Conservation (phyloP, 2,888 invertebrate genomes). For the Nomada ruficornis region DNA sequence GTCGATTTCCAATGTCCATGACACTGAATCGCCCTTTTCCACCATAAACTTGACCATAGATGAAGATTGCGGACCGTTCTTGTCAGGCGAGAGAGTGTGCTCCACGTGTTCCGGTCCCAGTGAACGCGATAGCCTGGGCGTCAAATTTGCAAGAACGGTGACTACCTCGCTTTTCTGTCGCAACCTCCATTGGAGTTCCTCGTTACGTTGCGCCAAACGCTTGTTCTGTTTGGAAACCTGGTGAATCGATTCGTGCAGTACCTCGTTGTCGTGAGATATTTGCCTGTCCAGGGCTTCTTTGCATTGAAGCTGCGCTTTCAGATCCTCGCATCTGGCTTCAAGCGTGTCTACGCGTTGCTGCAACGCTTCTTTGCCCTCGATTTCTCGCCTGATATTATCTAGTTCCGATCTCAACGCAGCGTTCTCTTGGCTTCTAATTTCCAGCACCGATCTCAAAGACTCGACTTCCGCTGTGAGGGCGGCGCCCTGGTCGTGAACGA, state of each 20-base stretch:
- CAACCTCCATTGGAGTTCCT: conserved; percentile 94
- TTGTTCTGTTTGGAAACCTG: conserved; percentile 92
- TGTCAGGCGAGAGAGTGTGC: conserved; percentile 78
- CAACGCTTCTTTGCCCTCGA: conserved; percentile 90
- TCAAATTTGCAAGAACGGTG: conserved; percentile 80
- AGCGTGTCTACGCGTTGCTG: conserved; percentile 91
- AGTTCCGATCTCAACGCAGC: conserved; percentile 90
- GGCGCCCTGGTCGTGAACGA: conserved; percentile 85
- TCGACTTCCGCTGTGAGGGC: conserved; percentile 90
- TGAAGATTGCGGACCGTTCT: conserved; percentile 87
- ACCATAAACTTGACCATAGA: conserved; percentile 93
- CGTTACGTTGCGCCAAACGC: conserved; percentile 92
- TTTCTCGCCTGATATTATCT: conserved; percentile 89
- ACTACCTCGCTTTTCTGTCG: conserved; percentile 92
- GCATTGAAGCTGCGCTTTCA: conserved; percentile 90
- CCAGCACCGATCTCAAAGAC: conserved; percentile 94
- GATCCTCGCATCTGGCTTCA: conserved; percentile 94
- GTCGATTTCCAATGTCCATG: conserved; percentile 93
- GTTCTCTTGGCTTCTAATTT: conserved; percentile 94
- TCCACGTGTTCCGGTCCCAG: conserved; percentile 78
- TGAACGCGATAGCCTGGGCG: conserved; percentile 77
- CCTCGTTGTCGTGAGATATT: conserved; percentile 89
- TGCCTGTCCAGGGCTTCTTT: conserved; percentile 91
- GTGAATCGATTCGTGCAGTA: conserved; percentile 89
- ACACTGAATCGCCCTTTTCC: conserved; percentile 93